A percentile compares a stretch with the other conserved stretches of the same genome.
phyloP scores from a whole-genome alignment of 2,113 vertebrate genomes.

The Odontophorus gujanensis region DNA sequence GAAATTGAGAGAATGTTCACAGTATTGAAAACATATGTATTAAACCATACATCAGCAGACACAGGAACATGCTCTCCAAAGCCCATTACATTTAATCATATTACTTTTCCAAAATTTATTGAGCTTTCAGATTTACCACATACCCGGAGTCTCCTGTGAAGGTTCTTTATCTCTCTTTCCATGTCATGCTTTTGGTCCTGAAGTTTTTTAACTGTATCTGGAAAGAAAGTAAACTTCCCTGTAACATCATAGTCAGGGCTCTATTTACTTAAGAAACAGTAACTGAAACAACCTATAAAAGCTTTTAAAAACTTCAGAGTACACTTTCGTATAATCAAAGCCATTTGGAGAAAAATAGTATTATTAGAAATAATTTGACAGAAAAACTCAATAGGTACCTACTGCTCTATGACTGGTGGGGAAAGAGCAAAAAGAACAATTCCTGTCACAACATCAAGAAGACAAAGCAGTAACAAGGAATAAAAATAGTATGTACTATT shows the following conservation, averaged over 20 bases:
- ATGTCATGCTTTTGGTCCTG: conserved; percentile 97
- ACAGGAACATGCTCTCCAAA: background rate
- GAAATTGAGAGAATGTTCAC: background rate
- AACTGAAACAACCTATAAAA: background rate
- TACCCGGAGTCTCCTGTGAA: conserved; percentile 92
- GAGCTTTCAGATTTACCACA: background rate
- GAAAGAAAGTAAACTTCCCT: conserved; percentile 12
- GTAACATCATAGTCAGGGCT: background rate
- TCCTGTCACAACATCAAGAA: background rate
- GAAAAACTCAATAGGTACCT: background rate
- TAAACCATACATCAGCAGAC: background rate
- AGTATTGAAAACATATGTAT: background rate
- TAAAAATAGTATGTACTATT: background rate
- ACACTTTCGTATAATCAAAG: background rate
- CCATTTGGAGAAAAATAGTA: background rate
- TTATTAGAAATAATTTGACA: background rate
- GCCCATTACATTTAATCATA: background rate
- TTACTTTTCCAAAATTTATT: background rate
- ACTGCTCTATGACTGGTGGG: background rate
- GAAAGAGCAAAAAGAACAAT: background rate
- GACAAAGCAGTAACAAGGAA: background rate
- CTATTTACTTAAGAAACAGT: background rate
- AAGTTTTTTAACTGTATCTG: conserved; percentile 94
- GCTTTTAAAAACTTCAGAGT: background rate
- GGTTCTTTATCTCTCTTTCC: conserved; percentile 96